A percentile compares a stretch with the other conserved stretches of the same genome.
Conservation (phyloP, 2,113 vertebrate species). For the Poecilia latipinna region DNA sequence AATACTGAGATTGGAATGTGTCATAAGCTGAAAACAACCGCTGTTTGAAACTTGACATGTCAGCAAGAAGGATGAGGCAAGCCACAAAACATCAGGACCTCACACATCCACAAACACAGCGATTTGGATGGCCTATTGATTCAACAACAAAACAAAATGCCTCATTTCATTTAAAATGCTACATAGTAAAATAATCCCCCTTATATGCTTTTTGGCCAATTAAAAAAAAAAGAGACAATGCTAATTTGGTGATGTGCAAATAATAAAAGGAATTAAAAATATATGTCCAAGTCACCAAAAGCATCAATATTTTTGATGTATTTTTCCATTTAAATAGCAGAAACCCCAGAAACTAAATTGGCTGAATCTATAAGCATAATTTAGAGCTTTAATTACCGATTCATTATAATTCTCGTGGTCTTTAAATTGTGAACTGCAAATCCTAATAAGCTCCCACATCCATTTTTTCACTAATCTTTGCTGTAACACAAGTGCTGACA, state of each 20-base stretch:
- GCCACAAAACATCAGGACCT: neutral
- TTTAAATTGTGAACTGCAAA: constrained; percentile 14
- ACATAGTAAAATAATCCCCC: no score
- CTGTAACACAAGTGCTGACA: constrained; percentile 17
- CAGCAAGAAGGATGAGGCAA: neutral
- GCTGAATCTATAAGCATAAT: constrained; percentile 17
- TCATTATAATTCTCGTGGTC: neutral
- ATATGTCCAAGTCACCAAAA: no score
- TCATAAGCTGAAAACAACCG: neutral
- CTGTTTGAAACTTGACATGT: neutral
- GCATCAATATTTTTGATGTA: no score
- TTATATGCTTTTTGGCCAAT: neutral
- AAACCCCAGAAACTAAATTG: constrained; percentile 2
- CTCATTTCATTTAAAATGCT: no score
- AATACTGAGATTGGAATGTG: neutral
- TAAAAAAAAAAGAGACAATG: neutral
- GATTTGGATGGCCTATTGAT: neutral
- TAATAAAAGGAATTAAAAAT: no score
- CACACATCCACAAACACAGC: neutral
- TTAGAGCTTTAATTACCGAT: no score
- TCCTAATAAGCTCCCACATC: constrained; percentile 6
- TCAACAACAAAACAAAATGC: no score
- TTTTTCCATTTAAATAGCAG: no score
- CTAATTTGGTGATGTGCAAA: neutral
- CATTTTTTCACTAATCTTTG: constrained; percentile 26